Percentiles rank a stretch among this genome's conserved stretches.
Conservation (phyloP, 1,140 invertebrate species). For the Drosophila virilis region DNA sequence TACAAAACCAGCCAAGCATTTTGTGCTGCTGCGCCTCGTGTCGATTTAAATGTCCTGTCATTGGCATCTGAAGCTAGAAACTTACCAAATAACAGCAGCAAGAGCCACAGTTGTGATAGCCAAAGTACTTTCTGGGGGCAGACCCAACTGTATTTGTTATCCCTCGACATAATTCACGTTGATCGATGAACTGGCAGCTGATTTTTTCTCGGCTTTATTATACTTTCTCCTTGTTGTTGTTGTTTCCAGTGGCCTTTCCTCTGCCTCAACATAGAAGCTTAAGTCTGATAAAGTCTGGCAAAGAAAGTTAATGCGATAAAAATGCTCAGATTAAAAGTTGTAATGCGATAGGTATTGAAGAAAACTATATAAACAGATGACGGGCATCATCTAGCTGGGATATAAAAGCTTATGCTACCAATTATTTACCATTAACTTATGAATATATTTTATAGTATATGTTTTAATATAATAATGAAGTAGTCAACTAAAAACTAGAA, state of each 20-base stretch:
- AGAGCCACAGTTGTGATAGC: conserved; percentile 64
- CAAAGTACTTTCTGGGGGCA: conserved; percentile 58
- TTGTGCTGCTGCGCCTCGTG: conserved; percentile 28
- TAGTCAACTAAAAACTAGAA: too few relatives aligned
- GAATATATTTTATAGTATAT: too few relatives aligned
- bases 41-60: conserved; percentile 42
- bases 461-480: too few relatives aligned
- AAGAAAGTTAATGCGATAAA: not conserved
- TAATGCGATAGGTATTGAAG: not conserved
- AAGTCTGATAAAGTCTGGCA: conserved; percentile 10
- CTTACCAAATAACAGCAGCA: conserved; percentile 67
- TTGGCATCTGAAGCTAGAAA: conserved; percentile 48
- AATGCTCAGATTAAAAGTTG: not conserved
- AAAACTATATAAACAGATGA: too few relatives aligned
- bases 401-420: too few relatives aligned
- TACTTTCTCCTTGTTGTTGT: not conserved
- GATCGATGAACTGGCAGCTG: conserved; percentile 50
- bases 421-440: too few relatives aligned
- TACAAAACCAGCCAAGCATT: conserved; percentile 4
- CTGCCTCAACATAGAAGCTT: conserved; percentile 17
- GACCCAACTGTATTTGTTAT: conserved; percentile 6
- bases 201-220: conserved; percentile 24
- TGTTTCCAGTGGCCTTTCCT: not conserved
- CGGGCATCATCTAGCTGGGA: too few relatives aligned
- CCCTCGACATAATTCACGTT: conserved; percentile 50